phyloP scores from a whole-genome alignment of 2,113 vertebrate genomes.

The Copsychus sechellarum region DNA sequence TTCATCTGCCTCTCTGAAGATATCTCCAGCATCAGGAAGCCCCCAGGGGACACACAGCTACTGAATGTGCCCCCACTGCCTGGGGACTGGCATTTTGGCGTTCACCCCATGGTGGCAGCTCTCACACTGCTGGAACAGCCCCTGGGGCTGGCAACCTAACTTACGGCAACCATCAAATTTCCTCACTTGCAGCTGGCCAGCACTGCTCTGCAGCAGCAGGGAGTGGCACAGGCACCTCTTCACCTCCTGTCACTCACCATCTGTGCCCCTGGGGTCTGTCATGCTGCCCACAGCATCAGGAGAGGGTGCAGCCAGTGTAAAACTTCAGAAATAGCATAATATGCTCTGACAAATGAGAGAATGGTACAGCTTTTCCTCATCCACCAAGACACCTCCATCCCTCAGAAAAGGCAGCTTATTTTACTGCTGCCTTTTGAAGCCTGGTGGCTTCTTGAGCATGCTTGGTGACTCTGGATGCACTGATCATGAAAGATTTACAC shows the following conservation, averaged over 20 bases:
- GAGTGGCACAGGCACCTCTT: background rate
- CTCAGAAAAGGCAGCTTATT: background rate
- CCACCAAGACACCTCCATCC: background rate
- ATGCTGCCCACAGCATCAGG: background rate
- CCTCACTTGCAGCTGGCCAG: background rate
- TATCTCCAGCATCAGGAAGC: background rate
- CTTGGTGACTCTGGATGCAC: background rate
- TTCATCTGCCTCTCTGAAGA: background rate
- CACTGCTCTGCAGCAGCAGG: background rate
- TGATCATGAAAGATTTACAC: background rate
- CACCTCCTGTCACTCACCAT: fast-evolving
- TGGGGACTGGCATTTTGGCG: background rate
- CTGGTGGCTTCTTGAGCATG: fast-evolving
- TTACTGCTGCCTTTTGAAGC: background rate
- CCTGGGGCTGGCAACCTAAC: fast-evolving
- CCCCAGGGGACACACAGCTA: background rate
- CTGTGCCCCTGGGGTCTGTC: background rate
- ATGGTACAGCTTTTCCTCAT: background rate
- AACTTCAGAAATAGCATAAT: background rate
- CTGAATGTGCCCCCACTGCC: background rate
- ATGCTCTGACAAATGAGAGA: background rate
- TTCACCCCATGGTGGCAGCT: background rate
- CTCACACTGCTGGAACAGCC: background rate
- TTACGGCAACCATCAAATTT: background rate
- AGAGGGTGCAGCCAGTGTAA: background rate